Evolutionary conservation across 1,140 invertebrate species (phyloP).

Genomic region (Neodiprion lecontei): DNA sequence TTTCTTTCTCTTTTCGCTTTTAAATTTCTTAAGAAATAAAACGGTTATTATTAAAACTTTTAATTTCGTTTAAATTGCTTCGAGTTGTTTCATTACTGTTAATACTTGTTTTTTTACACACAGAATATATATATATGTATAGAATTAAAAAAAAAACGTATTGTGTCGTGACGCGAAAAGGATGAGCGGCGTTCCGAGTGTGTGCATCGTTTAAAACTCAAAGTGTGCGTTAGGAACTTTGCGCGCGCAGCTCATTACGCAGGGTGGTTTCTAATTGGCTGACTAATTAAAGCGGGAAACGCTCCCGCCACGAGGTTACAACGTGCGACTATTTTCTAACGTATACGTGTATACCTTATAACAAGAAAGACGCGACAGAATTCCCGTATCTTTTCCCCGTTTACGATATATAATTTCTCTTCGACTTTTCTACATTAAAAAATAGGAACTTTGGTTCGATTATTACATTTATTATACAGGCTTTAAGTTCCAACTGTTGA

Average conservation of each 20-base stretch:
- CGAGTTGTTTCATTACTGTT: slow-evolving; percentile 8
- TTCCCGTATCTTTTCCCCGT: slow-evolving; percentile 9
- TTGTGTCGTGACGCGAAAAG: too few relatives aligned
- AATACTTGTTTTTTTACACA: slow-evolving; percentile 1
- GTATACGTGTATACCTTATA: too few relatives aligned
- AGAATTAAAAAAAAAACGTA: neutral
- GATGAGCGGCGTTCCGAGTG: neutral
- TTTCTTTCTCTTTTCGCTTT: neutral
- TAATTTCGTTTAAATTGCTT: neutral
- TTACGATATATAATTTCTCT: slow-evolving; percentile 7
- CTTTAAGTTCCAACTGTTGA: too few relatives aligned
- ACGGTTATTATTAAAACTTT: slow-evolving; percentile 20
- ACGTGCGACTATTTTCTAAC: slow-evolving; percentile 15
- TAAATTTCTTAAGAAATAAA: slow-evolving; percentile 11
- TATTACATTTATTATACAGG: too few relatives aligned
- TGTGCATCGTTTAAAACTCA: slow-evolving; percentile 8
- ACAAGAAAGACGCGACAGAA: neutral
- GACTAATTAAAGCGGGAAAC: slow-evolving; percentile 59
- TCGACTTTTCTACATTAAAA: slow-evolving; percentile 47
- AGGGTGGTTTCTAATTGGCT: slow-evolving; percentile 58
- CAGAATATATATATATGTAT: slow-evolving; percentile 19
- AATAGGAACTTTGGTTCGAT: slow-evolving; percentile 61
- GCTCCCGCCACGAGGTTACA: slow-evolving; percentile 48
- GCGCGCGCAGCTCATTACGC: slow-evolving; percentile 61
- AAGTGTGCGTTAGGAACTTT: slow-evolving; percentile 57